Evolutionary conservation across 1,140 invertebrate genomes (phyloP).

Genomic region (Drosophila mojavensis): DNA sequence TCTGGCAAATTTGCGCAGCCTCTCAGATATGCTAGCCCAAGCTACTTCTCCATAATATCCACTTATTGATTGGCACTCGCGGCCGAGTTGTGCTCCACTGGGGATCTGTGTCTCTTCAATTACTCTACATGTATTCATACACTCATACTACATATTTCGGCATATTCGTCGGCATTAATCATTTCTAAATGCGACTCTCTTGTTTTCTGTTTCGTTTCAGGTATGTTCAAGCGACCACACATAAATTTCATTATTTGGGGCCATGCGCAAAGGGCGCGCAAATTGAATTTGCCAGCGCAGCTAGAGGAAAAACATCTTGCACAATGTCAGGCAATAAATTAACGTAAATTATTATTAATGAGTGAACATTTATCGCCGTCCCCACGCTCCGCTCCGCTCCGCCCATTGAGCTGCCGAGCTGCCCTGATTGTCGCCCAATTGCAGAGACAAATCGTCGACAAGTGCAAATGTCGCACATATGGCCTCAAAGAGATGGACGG

Average conservation of each 20-base stretch:
- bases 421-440: conserved; percentile 26
- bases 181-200: conserved; percentile 39
- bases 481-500: background rate
- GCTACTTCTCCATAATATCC: background rate
- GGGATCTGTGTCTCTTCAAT: too few relatives aligned
- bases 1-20: conserved; percentile 50
- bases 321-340: conserved; percentile 72
- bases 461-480: conserved; percentile 62
- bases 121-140: too few relatives aligned
- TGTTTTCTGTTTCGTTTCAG: conserved; percentile 47
- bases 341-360: conserved; percentile 82
- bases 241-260: conserved; percentile 69
- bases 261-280: conserved; percentile 49
- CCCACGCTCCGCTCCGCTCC: background rate
- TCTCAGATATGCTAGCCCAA: conserved; percentile 15
- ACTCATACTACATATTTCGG: too few relatives aligned
- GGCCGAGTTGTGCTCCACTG: background rate
- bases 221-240: conserved; percentile 51
- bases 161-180: conserved; percentile 13
- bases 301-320: conserved; percentile 34
- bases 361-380: conserved; percentile 74
- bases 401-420: conserved; percentile 8
- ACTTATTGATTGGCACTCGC: background rate
- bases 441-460: conserved; percentile 58
- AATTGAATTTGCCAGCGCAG: conserved; percentile 41